Conservation (phyloP, 2,113 vertebrate species). For the Corydoras maculifer region DNA sequence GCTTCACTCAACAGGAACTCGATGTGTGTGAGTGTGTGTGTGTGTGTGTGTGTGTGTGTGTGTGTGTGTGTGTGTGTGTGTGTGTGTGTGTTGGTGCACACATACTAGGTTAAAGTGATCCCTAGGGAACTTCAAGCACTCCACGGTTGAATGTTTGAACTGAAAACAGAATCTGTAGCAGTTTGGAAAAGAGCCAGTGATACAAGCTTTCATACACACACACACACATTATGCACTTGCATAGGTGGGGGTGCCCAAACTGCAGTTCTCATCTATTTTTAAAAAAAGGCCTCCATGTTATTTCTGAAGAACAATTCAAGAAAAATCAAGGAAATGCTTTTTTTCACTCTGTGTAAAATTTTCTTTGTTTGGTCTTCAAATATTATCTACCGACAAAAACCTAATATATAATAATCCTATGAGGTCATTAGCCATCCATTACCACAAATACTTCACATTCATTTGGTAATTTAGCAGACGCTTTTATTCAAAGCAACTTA, state of each 20-base stretch:
- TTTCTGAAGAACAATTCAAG: neutral
- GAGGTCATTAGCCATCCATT: too few species aligned
- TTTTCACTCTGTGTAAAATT: neutral
- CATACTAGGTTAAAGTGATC: constrained; percentile 12
- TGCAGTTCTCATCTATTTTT: too few species aligned
- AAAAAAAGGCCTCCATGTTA: neutral
- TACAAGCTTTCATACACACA: neutral
- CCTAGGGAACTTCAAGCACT: constrained; percentile 11
- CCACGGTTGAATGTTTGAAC: constrained; percentile 15
- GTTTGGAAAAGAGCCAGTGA: constrained; percentile 17
- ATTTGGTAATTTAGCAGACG: too few species aligned
- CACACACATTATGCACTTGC: neutral
- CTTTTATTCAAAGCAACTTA: too few species aligned
- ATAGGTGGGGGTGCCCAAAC: too few species aligned
- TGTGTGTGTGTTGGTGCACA: constrained; percentile 5
- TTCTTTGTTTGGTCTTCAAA: too few species aligned
- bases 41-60: constrained; percentile 13
- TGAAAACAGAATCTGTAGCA: constrained; percentile 18
- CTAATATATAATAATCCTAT: too few species aligned
- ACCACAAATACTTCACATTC: too few species aligned
- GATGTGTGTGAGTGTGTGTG: too few species aligned
- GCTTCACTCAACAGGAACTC: too few species aligned
- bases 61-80: constrained; percentile 3
- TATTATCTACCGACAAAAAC: too few species aligned
- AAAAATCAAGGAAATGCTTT: neutral